Evolutionary conservation across 2,888 invertebrate species (phyloP), one percentile per base, ranked within the genome.

Genomic region (Dryadula phaetusa): DNA sequence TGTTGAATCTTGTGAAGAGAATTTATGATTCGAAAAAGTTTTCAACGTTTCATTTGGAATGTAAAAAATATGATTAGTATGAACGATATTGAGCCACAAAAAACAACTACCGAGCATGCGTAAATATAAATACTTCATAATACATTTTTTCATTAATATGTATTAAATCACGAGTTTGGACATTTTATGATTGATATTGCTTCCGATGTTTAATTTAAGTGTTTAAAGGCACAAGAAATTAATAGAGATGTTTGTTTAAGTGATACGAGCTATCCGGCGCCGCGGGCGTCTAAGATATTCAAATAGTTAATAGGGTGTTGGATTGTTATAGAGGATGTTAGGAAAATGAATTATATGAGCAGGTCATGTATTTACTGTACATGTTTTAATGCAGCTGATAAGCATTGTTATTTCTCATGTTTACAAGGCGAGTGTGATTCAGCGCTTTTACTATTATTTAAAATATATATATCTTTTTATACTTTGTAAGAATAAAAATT

Each of bases 221-320:
- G 79, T 80, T 77, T 77, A 80, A 82, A 78, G 80, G 80, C 80
- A 77, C 75, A 75, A 74, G 60, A 77, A 86, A 88, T 90, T 90
- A 87, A 91, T 90, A 86, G 85, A 90, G 83, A 80, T 91, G 90
- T 92, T 92, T 90, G 90, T 91, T 91, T 91, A 88, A 83, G 82
- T 76, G 79, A 78, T 67, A 62, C 76, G 25, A 67, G 68, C 52
- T 47, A 63, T 74, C 74, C 75, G 76, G 75, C 84, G 87, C 92
- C 86, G 85, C 88, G 78, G 90, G 91, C 89, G 83, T 73, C 81
- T 77, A 76, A 78, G 74, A 76, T 82, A 84, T 84, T 82, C 78
- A 76, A 73, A 76, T 74, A 72, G 80, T 79, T 88, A 88, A 90
- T 87, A 82, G 87, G 82, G 87, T 88, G 89, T 87, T 81, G 80